Evolutionary conservation across 2,888 invertebrate genomes (phyloP), one percentile per base, ranked within the genome.

Genomic region (Trichopria drosophilae): DNA sequence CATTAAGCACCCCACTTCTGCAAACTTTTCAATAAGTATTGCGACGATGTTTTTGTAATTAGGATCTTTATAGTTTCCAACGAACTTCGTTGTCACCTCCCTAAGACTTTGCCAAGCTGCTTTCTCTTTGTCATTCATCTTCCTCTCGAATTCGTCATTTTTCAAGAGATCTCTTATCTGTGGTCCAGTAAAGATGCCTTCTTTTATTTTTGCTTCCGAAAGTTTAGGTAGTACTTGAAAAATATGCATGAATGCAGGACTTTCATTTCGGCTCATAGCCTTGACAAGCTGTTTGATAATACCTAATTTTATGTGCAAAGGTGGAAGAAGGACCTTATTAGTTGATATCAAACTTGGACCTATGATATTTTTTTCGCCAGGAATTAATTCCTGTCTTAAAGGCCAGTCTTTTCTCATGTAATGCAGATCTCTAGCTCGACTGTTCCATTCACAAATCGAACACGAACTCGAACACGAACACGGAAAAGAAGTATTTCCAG

Each of bases 391-490:
- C 15, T 3, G 19, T 22, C 51, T 51, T 16, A 26, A 10, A 12
- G 40, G 42, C 59, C 45, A 68, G 34, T 29, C 56, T 41, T 59
- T 62, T 42, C 54, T 43, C 9, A 41, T 42, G 48, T 59, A 63
- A 39, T 66, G 67, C 18, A 63, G 45, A 24, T 52, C 24, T 47
- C 40, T 58, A 48, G 42, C 61, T 40, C 60, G 48, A 44, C 64
- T 61, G 49, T 63, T 62, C 60, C 59, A 68, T 13, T 61, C 39
- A 49, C 60, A 65, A 12, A 64, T 28, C n/a, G n/a, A n/a, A n/a
- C n/a, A n/a, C n/a, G n/a, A n/a, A n/a, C n/a, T n/a, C n/a, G n/a
- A n/a, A n/a, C n/a, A n/a, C n/a, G 13, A 28, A 28, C 28, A 28
- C 3, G 28, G 28, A 28, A 12, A 5, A 12, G n/a, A 12, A 4